These are phyloP conservation scores for Deroplatys truncata DNA, from an alignment of 2,888 invertebrate genomes.

Conservation along the genomic window DNA sequence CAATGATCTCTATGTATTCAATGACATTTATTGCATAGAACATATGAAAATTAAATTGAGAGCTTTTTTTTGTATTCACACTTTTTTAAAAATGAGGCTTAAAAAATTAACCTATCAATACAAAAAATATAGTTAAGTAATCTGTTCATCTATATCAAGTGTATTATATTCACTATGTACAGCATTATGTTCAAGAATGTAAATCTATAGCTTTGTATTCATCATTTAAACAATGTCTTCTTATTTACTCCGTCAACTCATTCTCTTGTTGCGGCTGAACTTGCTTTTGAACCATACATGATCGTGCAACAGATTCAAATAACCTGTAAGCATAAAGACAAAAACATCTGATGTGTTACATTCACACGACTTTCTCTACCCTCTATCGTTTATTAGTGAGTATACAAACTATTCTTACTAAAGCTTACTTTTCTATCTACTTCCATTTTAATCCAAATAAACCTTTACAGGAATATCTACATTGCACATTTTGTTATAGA, in stretches of 20 bases:
- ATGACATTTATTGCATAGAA: not conserved
- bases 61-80: not conserved
- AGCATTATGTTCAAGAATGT: not conserved
- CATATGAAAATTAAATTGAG: not conserved
- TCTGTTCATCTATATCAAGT: constrained; percentile 5
- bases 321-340: constrained; percentile 54
- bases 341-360: no score
- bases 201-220: not conserved
- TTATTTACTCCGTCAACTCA: constrained; percentile 60
- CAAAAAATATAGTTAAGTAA: constrained; percentile 21
- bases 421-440: no score
- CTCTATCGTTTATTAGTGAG: no score
- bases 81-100: constrained; percentile 16
- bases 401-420: no score
- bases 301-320: constrained; percentile 93
- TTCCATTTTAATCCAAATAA: no score
- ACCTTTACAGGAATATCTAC: no score
- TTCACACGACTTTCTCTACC: no score
- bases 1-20: not conserved
- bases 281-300: constrained; percentile 87
- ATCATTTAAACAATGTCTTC: not conserved
- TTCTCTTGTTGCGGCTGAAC: constrained; percentile 59
- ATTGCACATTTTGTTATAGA: no score
- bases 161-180: constrained; percentile 13
- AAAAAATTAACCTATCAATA: constrained; percentile 17